phyloP scores from a whole-genome alignment of 2,113 vertebrate genomes.

The Corvus cornix region DNA sequence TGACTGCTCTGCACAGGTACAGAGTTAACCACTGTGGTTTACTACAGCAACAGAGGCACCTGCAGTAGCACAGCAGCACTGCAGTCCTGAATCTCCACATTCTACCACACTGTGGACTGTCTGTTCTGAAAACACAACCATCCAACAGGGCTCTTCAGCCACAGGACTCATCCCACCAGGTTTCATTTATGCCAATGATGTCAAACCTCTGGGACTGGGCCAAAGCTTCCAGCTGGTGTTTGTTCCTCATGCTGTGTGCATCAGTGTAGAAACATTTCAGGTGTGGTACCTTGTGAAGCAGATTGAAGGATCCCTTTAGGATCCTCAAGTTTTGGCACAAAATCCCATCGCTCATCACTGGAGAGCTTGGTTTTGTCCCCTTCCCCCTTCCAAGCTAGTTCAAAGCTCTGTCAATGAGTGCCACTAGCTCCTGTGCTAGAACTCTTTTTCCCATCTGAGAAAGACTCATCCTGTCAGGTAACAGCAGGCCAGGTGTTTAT shows the following conservation, averaged over 20 bases:
- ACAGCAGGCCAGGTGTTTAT: neutral
- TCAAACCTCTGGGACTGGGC: neutral
- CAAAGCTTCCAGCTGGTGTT: neutral
- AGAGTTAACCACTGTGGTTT: accelerated
- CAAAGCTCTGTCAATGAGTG: neutral
- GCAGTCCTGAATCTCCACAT: neutral
- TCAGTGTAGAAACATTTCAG: neutral
- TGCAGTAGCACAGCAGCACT: neutral
- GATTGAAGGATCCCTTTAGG: neutral
- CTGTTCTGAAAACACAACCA: neutral
- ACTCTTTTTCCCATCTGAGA: no score
- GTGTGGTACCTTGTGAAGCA: neutral
- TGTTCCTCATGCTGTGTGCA: neutral
- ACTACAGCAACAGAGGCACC: neutral
- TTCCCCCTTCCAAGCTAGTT: neutral
- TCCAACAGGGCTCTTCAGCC: neutral
- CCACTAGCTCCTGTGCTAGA: neutral
- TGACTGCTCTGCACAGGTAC: neutral
- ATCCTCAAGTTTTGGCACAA: neutral
- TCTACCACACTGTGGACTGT: neutral
- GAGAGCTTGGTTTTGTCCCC: neutral
- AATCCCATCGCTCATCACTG: neutral
- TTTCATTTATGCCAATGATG: neutral
- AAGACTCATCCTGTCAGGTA: neutral
- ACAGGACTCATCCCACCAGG: neutral